Evolutionary conservation across 30 jellyfish, hydroid and myxozoan genomes (phyloP), one percentile per base, ranked within the genome.

Genomic region (Aurelia aurita complex sp. Pacific): DNA sequence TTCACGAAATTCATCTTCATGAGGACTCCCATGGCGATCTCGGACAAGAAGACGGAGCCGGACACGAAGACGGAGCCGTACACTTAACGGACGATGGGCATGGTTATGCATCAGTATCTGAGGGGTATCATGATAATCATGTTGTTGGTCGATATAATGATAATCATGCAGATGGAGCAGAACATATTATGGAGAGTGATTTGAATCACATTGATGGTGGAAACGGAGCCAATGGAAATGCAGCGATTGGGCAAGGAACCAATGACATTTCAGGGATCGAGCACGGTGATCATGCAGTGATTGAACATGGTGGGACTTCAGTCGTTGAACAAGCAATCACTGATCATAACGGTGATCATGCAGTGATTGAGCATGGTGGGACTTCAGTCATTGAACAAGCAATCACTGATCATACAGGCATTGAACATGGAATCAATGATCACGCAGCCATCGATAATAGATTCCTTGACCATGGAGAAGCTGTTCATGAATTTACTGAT

Each of bases 61-160:
- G 23, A 8, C 71, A 79, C 14, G 73, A 79, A 1, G 69, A 34
- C 59, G 80, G 32, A 34, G 92, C 92, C 5, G 73, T 82, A 14
- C 92, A 82, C 35, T 67, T 82, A 54, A 40, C 85, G 13, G 92
- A 82, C 57, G 64, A 71, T 73, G 92, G 92, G 35, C 92, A 82
- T n/a, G 92, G 92, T 13, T 82, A 82, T 63, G 77, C 85, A 13
- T 85, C 63, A 50, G 80, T 52, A 3, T 38, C 89, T 4, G 80
- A 64, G 34, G 80, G 32, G 7, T 66, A 63, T 57, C 89, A 79
- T 63, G 89, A 63, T 61, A 61, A 15, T 13, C 29, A 4, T 15
- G 11, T 59, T 7, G 29, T 13, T 78, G 79, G 79, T 62, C 18
- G 15, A 9, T 32, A 34, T 9, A 79, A 78, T 54, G 70, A 54